Conservation (phyloP, 2,797 vertebrate species). For the Kryptolebias ocellatus region DNA sequence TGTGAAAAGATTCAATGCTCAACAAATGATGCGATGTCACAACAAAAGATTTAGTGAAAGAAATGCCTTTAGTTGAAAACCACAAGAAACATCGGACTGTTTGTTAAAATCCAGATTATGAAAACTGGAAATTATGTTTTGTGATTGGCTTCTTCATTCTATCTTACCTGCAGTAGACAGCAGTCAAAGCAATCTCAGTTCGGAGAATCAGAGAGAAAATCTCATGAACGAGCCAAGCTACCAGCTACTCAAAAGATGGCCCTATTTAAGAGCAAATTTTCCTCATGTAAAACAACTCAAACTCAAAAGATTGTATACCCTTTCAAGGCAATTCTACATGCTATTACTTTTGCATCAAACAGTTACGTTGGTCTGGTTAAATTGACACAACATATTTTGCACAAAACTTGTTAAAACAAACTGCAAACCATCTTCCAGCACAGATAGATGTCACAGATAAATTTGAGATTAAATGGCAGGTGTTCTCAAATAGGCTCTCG, state of each 20-base stretch:
- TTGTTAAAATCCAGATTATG: constrained; percentile 49
- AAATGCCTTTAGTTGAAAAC: too few relatives aligned
- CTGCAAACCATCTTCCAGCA: too few relatives aligned
- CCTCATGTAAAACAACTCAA: not conserved
- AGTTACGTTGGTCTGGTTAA: too few relatives aligned
- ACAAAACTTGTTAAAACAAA: too few relatives aligned
- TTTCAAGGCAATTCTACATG: not conserved
- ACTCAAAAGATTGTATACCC: not conserved
- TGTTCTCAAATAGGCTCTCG: too few relatives aligned
- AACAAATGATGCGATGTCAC: constrained; percentile 17
- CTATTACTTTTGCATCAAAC: not conserved
- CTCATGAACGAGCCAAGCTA: not conserved
- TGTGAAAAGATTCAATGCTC: constrained; percentile 41
- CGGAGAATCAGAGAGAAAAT: not conserved
- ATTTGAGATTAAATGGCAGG: too few relatives aligned
- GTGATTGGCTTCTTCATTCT: constrained; percentile 41
- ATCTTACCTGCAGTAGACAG: not conserved
- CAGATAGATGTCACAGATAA: too few relatives aligned
- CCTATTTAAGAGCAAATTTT: not conserved
- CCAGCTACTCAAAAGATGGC: not conserved
- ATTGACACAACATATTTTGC: too few relatives aligned
- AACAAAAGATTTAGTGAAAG: constrained; percentile 4
- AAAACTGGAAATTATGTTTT: constrained; percentile 16
- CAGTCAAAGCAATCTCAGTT: not conserved
- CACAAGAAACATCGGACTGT: not conserved